Conservation (phyloP, 2,888 invertebrate species). For the Drosophila phalerata region DNA sequence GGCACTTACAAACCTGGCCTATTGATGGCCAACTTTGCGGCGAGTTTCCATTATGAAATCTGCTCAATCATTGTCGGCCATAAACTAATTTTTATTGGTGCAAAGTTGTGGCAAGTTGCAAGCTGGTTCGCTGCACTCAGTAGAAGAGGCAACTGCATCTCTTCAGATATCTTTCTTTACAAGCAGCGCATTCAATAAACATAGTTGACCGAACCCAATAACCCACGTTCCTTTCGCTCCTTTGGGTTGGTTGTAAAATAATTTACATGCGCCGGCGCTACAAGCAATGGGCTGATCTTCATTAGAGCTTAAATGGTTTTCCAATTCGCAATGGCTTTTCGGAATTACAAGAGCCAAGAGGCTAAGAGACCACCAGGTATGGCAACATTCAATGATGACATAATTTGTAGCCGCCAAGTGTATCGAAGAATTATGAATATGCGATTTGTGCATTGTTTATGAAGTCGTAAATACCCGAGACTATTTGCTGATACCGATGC, state of each 20-base stretch:
- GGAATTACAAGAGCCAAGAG: conserved; percentile 23
- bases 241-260: conserved; percentile 15
- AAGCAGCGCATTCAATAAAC: not conserved
- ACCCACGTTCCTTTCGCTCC: conserved; percentile 1
- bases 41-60: conserved; percentile 59
- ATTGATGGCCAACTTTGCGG: conserved; percentile 31
- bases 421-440: conserved; percentile 27
- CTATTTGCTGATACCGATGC: conserved; percentile 20
- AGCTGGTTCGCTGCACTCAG: not conserved
- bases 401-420: conserved; percentile 30
- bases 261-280: conserved; percentile 62
- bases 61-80: conserved; percentile 69
- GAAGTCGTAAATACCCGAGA: conserved; percentile 50
- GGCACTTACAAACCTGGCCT: conserved; percentile 5
- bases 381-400: conserved; percentile 18
- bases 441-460: conserved; percentile 33
- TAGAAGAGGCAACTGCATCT: not conserved
- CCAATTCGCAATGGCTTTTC: conserved; percentile 45
- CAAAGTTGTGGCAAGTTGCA: not conserved
- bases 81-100: conserved; percentile 66
- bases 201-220: not conserved
- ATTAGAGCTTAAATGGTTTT: conserved; percentile 67
- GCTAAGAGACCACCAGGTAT: conserved; percentile 43
- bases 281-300: conserved; percentile 76
- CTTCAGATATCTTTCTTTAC: not conserved